phyloP scores from a whole-genome alignment of 2,888 invertebrate genomes.

The Dolichopus griseipennis region DNA sequence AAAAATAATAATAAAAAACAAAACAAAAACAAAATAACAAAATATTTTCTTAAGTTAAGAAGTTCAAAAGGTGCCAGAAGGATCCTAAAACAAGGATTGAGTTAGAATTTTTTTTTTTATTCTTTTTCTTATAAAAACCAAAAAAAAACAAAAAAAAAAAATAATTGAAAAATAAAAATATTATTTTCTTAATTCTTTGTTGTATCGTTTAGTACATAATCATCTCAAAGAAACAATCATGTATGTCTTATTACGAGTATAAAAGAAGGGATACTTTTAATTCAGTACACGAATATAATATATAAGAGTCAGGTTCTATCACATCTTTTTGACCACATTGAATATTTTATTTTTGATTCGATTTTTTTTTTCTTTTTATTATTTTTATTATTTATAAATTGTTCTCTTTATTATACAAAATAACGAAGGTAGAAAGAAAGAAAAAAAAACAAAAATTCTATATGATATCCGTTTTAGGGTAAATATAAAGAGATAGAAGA shows the following conservation, averaged over 20 bases:
- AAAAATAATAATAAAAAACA: no score
- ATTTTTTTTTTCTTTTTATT: neutral
- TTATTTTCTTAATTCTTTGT: neutral
- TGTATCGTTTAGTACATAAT: neutral
- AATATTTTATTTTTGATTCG: neutral
- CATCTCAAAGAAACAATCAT: neutral
- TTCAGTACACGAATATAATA: neutral
- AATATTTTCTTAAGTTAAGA: neutral
- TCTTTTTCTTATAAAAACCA: neutral
- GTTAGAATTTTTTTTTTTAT: neutral
- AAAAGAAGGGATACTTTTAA: neutral
- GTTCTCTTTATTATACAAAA: neutral
- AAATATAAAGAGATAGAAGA: no score
- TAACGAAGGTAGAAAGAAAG: neutral
- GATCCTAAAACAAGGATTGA: neutral
- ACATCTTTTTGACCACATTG: neutral
- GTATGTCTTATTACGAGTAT: neutral
- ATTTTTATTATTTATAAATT: constrained; percentile 4
- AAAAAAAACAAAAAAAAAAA: no score
- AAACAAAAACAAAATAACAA: no score
- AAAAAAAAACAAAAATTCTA: no score
- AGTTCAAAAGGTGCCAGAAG: constrained; percentile 1
- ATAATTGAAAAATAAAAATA: no score
- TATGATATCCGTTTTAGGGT: no score
- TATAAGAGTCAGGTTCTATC: neutral